Percentiles rank a stretch among this genome's conserved stretches.
phyloP scores from a whole-genome alignment of 2,797 vertebrate genomes.

The Arremon brunneinucha region DNA sequence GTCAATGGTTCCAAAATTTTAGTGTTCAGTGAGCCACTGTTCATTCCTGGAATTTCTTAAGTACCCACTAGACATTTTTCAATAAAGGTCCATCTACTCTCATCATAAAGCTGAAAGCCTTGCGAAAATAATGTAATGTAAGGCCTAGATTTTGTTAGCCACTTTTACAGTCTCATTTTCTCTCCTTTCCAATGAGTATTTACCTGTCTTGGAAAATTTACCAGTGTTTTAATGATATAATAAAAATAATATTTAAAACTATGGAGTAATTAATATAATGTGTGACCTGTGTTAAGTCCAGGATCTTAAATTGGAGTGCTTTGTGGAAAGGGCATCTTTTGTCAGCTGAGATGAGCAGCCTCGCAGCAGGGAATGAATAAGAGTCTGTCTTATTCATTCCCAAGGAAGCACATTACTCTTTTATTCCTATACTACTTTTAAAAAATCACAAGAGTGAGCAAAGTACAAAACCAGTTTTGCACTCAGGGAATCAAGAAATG shows the following conservation, averaged over 20 bases:
- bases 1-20: background rate
- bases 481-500: background rate
- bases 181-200: background rate
- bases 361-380: constrained; percentile 1
- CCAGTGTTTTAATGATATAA: background rate
- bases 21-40: background rate
- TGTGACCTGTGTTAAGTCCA: background rate
- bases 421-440: background rate
- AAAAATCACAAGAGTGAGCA: background rate
- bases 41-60: background rate
- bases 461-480: background rate
- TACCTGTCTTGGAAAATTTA: background rate
- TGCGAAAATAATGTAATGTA: background rate
- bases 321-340: background rate
- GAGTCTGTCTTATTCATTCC: background rate
- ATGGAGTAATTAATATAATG: background rate
- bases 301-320: background rate
- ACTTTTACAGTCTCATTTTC: background rate
- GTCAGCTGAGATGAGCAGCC: background rate
- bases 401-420: background rate
- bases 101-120: background rate
- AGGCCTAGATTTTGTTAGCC: background rate
- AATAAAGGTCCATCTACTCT: background rate
- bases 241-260: background rate
- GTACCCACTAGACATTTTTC: background rate